Conservation (phyloP, 2,888 invertebrate genomes). For the Incurvaria masculella region DNA sequence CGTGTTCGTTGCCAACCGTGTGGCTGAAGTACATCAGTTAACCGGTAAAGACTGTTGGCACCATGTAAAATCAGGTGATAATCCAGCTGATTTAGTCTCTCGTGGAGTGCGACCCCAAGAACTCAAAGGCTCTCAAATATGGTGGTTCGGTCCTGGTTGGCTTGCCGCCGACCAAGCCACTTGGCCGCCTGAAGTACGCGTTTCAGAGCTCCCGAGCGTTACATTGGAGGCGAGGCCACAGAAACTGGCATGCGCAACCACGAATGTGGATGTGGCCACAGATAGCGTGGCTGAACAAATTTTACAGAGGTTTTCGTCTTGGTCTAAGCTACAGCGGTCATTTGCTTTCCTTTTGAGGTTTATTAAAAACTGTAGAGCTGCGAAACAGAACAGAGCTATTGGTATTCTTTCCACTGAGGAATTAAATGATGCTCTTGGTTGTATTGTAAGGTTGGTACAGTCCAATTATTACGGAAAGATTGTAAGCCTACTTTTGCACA, state of each 20-base stretch:
- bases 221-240: too few species aligned
- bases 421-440: not conserved
- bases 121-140: not conserved
- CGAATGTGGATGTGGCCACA: not conserved
- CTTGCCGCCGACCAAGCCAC: not conserved
- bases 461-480: not conserved
- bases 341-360: slow-evolving; percentile 9
- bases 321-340: slow-evolving; percentile 6
- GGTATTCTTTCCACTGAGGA: not conserved
- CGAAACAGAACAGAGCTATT: not conserved
- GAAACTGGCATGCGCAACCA: not conserved
- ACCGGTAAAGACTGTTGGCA: slow-evolving; percentile 9
- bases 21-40: slow-evolving; percentile 12
- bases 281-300: slow-evolving; percentile 1
- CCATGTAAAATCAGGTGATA: slow-evolving; percentile 9
- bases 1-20: slow-evolving; percentile 14
- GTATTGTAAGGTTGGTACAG: not conserved
- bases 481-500: not conserved
- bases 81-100: slow-evolving; percentile 12
- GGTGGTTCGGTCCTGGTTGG: slow-evolving; percentile 5
- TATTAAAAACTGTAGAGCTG: slow-evolving; percentile 1
- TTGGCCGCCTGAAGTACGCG: not conserved
- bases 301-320: slow-evolving; percentile 9
- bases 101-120: slow-evolving; percentile 3
- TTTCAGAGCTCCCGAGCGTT: not conserved